Base-by-base conservation (phyloP, 2,888 invertebrate species). In the Antheraea assamensis region DNA sequence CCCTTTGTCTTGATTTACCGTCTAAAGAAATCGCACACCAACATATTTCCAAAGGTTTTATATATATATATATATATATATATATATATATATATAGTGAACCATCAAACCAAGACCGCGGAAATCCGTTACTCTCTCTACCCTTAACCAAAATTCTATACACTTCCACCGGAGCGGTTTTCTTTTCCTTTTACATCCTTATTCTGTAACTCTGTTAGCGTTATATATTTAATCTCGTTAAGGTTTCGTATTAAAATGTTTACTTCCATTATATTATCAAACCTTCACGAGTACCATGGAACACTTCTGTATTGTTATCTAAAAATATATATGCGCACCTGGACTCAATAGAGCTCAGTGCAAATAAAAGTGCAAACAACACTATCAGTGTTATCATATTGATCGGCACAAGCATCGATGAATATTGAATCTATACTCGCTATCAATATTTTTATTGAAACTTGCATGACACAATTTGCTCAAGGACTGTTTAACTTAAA, bases 401-500 rank as follows among this genome's bases (percentile, higher is more conserved):
- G 72, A 80, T 79, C 80, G 83, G 78, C 82, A 84, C 85, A 86
- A 79, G 76, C 77, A 72, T 75, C 80, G 78, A 82, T 85, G 82
- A 83, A 86, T 87, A 87, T 87, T 85, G 87, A 86, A 87, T 85
- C 31, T 82, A 79, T 81, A 80, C 82, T 81, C 78, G 81, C 81
- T 83, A 84, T 85, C 88, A 87, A 88, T 88, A 85, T 84, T 88
- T 87, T 87, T 83, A 84, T 87, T 88, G 83, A 81, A 78, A 80
- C 82, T 81, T 80, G 81, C 78, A 76, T 80, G 81, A 85, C 81
- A 82, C 84, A 87, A 90, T 88, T 88, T 86, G 78, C 77, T 78
- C 79, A 80, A 78, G 84, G 79, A 88, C 88, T 86, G 87, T 87
- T 89, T 90, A 91, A 90, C 86, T 85, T 83, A 89, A 91, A 90